Percentiles rank a stretch among this genome's conserved stretches.
Conservation (phyloP, 2,797 vertebrate species). For the Eremophila alpestris region DNA sequence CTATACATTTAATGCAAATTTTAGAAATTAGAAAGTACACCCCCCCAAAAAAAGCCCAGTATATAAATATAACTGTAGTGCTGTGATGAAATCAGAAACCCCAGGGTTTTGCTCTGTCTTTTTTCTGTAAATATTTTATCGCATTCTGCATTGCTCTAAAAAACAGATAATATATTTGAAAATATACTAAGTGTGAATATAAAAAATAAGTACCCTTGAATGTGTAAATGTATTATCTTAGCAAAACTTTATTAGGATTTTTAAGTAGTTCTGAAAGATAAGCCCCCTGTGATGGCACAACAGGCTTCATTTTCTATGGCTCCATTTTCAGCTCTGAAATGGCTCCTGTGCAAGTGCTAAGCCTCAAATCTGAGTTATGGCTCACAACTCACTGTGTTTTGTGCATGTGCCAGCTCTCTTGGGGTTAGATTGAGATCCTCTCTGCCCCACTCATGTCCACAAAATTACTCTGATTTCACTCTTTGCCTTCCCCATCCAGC, state of each 20-base stretch:
- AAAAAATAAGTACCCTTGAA: neutral
- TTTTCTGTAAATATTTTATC: neutral
- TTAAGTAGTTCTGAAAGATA: neutral
- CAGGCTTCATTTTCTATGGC: neutral
- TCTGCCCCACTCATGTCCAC: neutral
- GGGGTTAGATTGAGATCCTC: neutral
- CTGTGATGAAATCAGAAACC: neutral
- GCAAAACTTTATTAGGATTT: neutral
- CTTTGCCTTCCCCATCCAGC: neutral
- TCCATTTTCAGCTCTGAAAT: neutral
- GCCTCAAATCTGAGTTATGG: neutral
- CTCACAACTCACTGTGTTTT: neutral
- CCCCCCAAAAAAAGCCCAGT: neutral
- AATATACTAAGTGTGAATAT: neutral
- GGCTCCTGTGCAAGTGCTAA: neutral
- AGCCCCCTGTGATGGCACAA: neutral
- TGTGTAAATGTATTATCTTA: neutral
- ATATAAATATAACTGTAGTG: neutral
- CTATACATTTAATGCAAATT: neutral
- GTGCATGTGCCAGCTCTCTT: neutral
- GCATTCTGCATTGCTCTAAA: neutral
- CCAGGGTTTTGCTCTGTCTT: neutral
- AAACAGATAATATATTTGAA: neutral
- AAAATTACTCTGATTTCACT: neutral
- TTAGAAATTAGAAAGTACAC: neutral